phyloP scores from a whole-genome alignment of 2,888 invertebrate genomes.

The Glyphotaelius pellucidus region DNA sequence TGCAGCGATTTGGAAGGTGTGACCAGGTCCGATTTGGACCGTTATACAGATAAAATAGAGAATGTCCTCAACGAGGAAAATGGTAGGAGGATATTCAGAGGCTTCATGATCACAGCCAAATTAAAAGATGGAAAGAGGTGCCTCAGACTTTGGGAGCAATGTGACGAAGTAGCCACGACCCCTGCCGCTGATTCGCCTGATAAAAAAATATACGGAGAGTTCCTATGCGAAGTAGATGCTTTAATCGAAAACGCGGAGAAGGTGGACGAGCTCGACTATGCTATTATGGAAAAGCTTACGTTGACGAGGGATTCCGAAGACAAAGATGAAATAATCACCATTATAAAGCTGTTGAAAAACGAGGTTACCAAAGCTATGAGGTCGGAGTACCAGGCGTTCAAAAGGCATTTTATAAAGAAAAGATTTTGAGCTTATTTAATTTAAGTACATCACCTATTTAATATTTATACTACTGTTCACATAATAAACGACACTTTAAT shows the following conservation, averaged over 20 bases:
- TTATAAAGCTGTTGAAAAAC: constrained; percentile 71
- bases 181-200: constrained; percentile 71
- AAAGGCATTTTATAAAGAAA: constrained; percentile 70
- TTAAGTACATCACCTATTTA: constrained; percentile 40
- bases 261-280: constrained; percentile 74
- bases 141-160: constrained; percentile 74
- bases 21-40: constrained; percentile 75
- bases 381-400: constrained; percentile 73
- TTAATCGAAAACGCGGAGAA: constrained; percentile 73
- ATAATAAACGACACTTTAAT: constrained; percentile 11
- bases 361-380: constrained; percentile 73
- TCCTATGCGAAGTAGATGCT: constrained; percentile 71
- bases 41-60: constrained; percentile 76
- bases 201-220: constrained; percentile 69
- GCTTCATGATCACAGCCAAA: constrained; percentile 74
- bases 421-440: constrained; percentile 43
- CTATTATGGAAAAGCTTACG: constrained; percentile 72
- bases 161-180: constrained; percentile 71
- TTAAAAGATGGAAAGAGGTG: constrained; percentile 72
- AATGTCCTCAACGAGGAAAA: constrained; percentile 75
- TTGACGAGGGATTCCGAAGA: constrained; percentile 71
- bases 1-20: constrained; percentile 74
- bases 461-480: constrained; percentile 5
- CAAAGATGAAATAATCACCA: constrained; percentile 71
- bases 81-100: constrained; percentile 74